phyloP scores from a whole-genome alignment of 2,888 invertebrate species.

The Metallyticus violacea region DNA sequence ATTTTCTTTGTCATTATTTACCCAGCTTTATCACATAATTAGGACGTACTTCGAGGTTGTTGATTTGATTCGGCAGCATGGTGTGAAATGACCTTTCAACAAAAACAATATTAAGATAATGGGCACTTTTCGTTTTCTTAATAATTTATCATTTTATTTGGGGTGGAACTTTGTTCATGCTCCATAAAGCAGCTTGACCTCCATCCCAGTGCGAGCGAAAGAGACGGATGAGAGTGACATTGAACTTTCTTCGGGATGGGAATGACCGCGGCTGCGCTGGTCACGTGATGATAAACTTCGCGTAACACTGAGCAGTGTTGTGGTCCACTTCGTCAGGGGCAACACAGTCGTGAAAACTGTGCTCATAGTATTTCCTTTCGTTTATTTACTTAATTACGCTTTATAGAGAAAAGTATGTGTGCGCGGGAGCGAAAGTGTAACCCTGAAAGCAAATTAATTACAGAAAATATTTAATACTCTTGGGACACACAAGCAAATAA shows the following conservation, averaged over 20 bases:
- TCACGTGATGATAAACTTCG: background rate
- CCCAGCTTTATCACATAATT: too few relatives aligned
- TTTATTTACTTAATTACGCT: background rate
- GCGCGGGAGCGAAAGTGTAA: too few relatives aligned
- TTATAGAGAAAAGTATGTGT: too few relatives aligned
- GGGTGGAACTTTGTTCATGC: background rate
- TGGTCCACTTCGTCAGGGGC: background rate
- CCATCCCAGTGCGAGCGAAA: background rate
- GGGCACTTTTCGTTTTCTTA: background rate
- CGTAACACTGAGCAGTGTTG: background rate
- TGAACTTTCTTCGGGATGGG: slow-evolving; percentile 29
- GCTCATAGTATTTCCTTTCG: background rate
- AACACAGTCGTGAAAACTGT: background rate
- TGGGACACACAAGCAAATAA: too few relatives aligned
- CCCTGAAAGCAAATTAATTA: too few relatives aligned
- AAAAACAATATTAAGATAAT: background rate
- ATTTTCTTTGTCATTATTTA: background rate
- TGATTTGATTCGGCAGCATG: background rate
- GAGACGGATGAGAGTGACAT: slow-evolving; percentile 21
- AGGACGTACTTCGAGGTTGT: too few relatives aligned
- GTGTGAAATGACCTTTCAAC: background rate
- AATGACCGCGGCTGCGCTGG: slow-evolving; percentile 17
- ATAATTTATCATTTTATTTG: background rate
- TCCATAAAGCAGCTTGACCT: slow-evolving; percentile 16
- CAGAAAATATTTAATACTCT: too few relatives aligned